Evolutionary conservation across 1,140 invertebrate genomes (phyloP).

Genomic region (Drosophila willistoni): DNA sequence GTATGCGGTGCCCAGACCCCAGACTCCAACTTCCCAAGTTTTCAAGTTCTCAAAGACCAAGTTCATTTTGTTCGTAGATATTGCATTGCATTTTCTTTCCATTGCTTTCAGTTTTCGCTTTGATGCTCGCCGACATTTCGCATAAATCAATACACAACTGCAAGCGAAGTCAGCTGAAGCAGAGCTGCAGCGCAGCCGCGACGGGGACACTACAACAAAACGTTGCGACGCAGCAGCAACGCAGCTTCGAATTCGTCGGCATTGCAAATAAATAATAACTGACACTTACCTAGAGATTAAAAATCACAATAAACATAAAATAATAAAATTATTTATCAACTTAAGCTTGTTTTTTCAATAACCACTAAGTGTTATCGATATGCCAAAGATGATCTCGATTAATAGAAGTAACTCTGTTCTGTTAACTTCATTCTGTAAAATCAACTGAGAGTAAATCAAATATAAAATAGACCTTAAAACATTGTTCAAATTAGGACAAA

Average conservation of each 20-base stretch:
- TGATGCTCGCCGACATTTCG: constrained; percentile 19
- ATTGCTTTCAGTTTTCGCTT: constrained; percentile 4
- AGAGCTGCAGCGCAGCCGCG: not conserved
- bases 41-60: constrained; percentile 3
- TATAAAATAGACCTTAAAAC: no score
- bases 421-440: no score
- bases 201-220: not conserved
- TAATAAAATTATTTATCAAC: no score
- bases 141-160: constrained; percentile 20
- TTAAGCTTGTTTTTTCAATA: no score
- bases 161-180: not conserved
- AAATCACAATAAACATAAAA: no score
- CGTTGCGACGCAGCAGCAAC: not conserved
- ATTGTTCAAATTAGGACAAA: no score
- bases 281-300: no score
- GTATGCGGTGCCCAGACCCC: not conserved
- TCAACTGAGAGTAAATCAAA: no score
- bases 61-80: not conserved
- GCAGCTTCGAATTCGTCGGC: not conserved
- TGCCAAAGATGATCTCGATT: no score
- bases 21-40: not conserved
- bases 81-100: constrained; percentile 9
- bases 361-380: no score
- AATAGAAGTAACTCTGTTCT: no score
- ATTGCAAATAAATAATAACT: not conserved